Percentiles rank a stretch among this genome's conserved stretches.
These are phyloP conservation scores for Lepidotrigona ventralis DNA, from an alignment of 1,140 invertebrate species.

Conservation along the genomic window DNA sequence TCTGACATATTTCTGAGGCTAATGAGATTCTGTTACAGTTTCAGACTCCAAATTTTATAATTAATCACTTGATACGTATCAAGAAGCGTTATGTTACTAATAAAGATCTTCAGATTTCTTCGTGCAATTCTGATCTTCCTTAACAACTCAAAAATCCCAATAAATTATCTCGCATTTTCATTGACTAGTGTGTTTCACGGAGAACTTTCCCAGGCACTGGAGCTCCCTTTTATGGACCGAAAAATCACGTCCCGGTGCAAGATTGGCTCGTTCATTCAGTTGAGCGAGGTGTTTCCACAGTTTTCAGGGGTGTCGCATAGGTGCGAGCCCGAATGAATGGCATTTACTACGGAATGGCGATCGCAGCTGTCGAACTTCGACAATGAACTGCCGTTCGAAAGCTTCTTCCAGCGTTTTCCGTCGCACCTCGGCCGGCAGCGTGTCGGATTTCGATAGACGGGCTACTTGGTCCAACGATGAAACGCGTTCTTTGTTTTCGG, in stretches of 20 bases:
- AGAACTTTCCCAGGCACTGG: neutral
- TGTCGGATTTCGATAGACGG: conserved; percentile 44
- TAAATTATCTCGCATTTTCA: too few species aligned
- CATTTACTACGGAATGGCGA: neutral
- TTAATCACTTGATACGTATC: neutral
- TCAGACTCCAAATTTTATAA: neutral
- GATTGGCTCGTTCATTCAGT: neutral
- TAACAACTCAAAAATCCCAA: neutral
- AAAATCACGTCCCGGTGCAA: neutral
- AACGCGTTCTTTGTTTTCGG: conserved; percentile 30
- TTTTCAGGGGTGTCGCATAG: conserved; percentile 11
- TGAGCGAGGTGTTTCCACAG: conserved; percentile 7
- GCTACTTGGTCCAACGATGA: conserved; percentile 18
- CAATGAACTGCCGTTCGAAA: conserved; percentile 16
- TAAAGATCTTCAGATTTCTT: neutral
- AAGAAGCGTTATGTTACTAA: neutral
- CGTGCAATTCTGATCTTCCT: neutral
- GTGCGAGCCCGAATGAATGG: conserved; percentile 33
- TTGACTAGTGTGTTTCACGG: neutral
- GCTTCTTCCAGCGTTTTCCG: conserved; percentile 28
- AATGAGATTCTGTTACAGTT: neutral
- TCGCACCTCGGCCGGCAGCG: conserved; percentile 22
- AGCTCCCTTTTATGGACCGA: neutral
- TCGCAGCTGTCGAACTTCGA: conserved; percentile 42
- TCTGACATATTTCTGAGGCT: neutral